Percentiles rank a stretch among this genome's conserved stretches.
Evolutionary conservation across 2,888 invertebrate genomes (phyloP).

Genomic region (Rhorus exstirpatorius): DNA sequence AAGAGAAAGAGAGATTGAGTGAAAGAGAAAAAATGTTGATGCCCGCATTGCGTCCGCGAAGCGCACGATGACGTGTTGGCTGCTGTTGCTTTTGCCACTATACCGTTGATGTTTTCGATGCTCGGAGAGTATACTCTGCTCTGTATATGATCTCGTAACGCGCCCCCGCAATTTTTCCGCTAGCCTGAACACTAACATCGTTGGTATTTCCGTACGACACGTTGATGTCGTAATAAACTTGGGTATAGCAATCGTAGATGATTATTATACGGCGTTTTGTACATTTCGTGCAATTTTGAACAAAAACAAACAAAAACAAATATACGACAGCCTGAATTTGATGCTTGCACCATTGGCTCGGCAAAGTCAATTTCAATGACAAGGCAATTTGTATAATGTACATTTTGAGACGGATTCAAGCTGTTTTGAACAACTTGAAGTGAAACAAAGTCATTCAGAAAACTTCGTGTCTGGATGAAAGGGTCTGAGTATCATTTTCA

Average conservation of each 20-base stretch:
- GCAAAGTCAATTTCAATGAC: not conserved
- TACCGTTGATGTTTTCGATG: conserved; percentile 11
- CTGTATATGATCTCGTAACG: conserved; percentile 57
- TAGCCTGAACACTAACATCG: conserved; percentile 40
- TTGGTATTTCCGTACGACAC: conserved; percentile 4
- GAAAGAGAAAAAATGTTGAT: conserved; percentile 47
- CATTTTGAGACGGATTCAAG: not conserved
- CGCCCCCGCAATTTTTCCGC: conserved; percentile 45
- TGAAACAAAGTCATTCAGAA: not conserved
- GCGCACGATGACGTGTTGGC: conserved; percentile 50
- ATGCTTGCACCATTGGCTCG: not conserved
- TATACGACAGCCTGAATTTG: not conserved
- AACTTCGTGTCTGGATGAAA: not conserved
- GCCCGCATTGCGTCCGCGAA: conserved; percentile 68
- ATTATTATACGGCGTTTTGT: too few relatives aligned
- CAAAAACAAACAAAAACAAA: not conserved
- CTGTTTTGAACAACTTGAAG: not conserved
- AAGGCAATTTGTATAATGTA: not conserved
- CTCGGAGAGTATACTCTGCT: conserved; percentile 10
- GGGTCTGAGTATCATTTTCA: not conserved
- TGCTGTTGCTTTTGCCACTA: conserved; percentile 43
- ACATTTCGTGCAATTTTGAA: too few relatives aligned
- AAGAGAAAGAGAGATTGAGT: conserved; percentile 54
- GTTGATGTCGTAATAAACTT: conserved; percentile 1
- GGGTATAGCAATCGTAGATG: conserved; percentile 10